phyloP scores from a whole-genome alignment of 2,797 vertebrate species.

The Thaleichthys pacificus region DNA sequence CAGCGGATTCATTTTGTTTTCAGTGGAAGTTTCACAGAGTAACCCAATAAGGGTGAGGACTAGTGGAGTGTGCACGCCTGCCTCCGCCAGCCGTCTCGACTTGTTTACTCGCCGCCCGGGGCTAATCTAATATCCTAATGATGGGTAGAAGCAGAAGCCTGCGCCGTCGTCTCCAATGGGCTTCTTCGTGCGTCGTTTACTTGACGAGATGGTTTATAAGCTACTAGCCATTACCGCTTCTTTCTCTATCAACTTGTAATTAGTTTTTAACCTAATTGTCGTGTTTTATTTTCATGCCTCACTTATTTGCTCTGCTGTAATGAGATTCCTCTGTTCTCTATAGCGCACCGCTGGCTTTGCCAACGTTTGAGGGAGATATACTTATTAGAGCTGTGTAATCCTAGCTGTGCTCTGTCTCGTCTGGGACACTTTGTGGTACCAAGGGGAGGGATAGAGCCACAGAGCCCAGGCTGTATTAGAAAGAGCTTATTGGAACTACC shows the following conservation, averaged over 20 bases:
- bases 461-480: conserved; percentile 28
- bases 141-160: conserved; percentile 59
- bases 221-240: conserved; percentile 64
- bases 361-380: conserved; percentile 51
- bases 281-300: conserved; percentile 63
- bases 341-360: conserved; percentile 40
- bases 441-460: conserved; percentile 25
- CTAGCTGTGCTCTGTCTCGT: conserved; percentile 31
- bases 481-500: conserved; percentile 3
- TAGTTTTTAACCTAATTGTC: conserved; percentile 62
- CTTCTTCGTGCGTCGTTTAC: conserved; percentile 71
- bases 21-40: conserved; percentile 62
- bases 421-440: conserved; percentile 38
- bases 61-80: conserved; percentile 45
- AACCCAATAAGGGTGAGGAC: conserved; percentile 66
- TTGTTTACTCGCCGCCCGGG: conserved; percentile 69
- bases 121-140: conserved; percentile 76
- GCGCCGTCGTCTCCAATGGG: conserved; percentile 57
- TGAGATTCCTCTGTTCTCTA: conserved; percentile 53
- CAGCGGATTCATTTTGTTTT: conserved; percentile 66
- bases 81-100: conserved; percentile 63
- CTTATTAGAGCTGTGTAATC: conserved; percentile 47
- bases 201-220: conserved; percentile 53
- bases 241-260: conserved; percentile 69
- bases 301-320: conserved; percentile 56